Conservation (phyloP, 2,113 vertebrate species). For the Phylloscopus trochilus region DNA sequence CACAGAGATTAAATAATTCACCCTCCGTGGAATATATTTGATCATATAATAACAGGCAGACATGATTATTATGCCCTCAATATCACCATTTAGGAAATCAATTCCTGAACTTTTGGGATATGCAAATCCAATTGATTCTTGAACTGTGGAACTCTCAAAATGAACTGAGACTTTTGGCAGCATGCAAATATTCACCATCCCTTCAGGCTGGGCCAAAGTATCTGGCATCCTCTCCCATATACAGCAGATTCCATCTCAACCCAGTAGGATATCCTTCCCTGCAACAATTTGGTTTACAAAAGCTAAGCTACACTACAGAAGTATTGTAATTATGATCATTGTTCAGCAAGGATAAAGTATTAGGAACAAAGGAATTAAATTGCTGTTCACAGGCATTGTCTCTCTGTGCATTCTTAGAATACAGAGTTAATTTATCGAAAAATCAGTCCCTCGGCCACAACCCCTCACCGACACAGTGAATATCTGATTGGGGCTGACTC, state of each 20-base stretch:
- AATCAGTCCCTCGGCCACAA: not conserved
- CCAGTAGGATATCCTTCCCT: not conserved
- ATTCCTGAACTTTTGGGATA: constrained; percentile 69
- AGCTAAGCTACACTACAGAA: not conserved
- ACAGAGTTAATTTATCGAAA: not conserved
- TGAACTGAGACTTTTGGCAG: constrained; percentile 28
- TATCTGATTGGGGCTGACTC: not conserved
- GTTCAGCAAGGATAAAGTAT: not conserved
- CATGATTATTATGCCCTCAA: constrained; percentile 59
- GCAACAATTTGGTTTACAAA: not conserved
- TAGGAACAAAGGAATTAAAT: not conserved
- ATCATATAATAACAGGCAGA: constrained; percentile 65
- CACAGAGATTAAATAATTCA: constrained; percentile 60
- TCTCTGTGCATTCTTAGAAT: rapidly evolving
- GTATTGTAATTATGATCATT: not conserved
- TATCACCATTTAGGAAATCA: constrained; percentile 73
- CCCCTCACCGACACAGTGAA: rapidly evolving
- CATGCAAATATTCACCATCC: not conserved
- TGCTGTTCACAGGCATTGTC: not conserved
- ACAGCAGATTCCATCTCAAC: not conserved
- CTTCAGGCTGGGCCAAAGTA: not conserved
- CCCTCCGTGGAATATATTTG: constrained; percentile 57
- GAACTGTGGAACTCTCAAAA: constrained; percentile 56
- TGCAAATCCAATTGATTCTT: constrained; percentile 72
- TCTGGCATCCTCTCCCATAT: not conserved